Base-by-base conservation (phyloP, 2,113 vertebrate species). In the Pygoscelis antarcticus region DNA sequence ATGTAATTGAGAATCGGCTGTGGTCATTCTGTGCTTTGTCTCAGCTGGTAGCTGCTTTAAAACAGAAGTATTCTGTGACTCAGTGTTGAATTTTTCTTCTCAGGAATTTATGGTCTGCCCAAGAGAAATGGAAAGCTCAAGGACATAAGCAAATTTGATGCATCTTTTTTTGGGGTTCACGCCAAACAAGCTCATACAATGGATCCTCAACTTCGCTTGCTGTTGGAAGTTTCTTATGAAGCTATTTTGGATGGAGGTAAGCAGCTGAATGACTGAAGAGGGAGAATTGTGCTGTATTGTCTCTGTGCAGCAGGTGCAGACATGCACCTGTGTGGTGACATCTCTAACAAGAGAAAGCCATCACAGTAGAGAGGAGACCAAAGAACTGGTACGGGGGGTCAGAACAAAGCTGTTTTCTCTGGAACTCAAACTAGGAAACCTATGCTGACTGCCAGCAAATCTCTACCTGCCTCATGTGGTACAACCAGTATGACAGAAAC, bases 151-250 rank as follows among this genome's bases (percentile, higher is more conserved):
- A 98, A 98, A 97, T 99, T 99, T 49, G 99, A 99, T 40, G 99
- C 99, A 21, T 96, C 98, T 4, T 99, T 99, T 97, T 99, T 99
- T 38, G 98, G 99, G 87, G 92, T 99, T 98, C 97, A 99, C 98
- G 98, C 99, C 70, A 99, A 99, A 97, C 99, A 99, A 97, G 99
- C 99, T 22, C 98, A 99, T 95, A 99, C 99, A 4, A 99, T 99
- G 99, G 99, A 99, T 96, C 99, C 99, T 58, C 99, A 99, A 75
- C 98, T 99, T 61, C 98, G 99, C 7, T 85, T 99, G 94, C 96
- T 99, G 86, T 95, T 99, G 83, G 99, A 99, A 97, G 96, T 99
- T 54, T 97, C 99, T 84, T 99, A 99, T 3, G 99, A 99, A 96
- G 99, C 99, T 70, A 99, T 99, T 40, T 91, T 99, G 91, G 99